A percentile compares a stretch with the other conserved stretches of the same genome.
Evolutionary conservation across 2,888 invertebrate species (phyloP).

Genomic region (Xylocampa areola): DNA sequence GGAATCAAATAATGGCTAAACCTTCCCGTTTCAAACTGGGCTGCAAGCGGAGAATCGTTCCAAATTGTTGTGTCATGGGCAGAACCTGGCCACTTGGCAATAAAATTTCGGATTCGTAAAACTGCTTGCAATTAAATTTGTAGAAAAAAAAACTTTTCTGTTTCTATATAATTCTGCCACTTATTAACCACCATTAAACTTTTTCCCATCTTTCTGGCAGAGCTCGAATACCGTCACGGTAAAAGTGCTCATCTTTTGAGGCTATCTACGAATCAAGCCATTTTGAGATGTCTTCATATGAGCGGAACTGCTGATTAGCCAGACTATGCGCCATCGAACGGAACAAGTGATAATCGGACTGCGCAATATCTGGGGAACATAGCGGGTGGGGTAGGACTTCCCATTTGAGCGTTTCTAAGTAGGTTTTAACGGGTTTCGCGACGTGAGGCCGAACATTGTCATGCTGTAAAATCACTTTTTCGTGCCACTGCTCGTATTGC

Average conservation of each 20-base stretch:
- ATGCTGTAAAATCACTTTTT: too few species aligned
- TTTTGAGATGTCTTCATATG: neutral
- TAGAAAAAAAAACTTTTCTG: too few species aligned
- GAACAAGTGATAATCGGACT: neutral
- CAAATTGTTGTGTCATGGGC: too few species aligned
- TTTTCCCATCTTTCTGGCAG: neutral
- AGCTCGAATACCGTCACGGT: neutral
- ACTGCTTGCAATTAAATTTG: too few species aligned
- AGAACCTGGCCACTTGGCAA: too few species aligned
- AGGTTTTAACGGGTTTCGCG: neutral
- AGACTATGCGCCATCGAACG: neutral
- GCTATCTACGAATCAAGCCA: neutral
- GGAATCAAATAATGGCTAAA: too few species aligned
- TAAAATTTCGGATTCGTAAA: too few species aligned
- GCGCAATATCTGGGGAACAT: neutral
- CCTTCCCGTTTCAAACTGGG: too few species aligned
- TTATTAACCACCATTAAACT: neutral
- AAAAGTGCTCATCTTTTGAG: neutral
- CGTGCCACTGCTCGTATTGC: too few species aligned
- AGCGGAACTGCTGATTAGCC: neutral
- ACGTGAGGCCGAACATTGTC: neutral
- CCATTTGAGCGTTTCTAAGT: neutral
- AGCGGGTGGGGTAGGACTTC: conserved; percentile 1
- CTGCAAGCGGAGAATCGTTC: too few species aligned
- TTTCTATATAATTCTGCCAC: neutral